Conservation (phyloP, 35 echinoderm and acorn worm genomes). For the Ophiothrix spiculata region DNA sequence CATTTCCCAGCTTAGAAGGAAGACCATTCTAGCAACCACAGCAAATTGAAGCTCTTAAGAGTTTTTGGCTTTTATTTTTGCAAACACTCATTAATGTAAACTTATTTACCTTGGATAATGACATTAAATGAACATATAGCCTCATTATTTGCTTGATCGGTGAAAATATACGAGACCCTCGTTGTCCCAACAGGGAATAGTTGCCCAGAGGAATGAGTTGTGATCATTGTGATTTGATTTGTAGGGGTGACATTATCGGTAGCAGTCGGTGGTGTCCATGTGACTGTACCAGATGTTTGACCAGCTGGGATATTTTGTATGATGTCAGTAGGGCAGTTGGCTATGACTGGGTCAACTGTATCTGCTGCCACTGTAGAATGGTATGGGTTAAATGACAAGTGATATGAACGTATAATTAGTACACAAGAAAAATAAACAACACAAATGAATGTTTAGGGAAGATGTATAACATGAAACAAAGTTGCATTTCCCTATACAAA, state of each 20-base stretch:
- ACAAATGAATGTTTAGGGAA: no score
- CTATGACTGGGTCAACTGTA: neutral
- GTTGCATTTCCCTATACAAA: no score
- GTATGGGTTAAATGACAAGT: neutral
- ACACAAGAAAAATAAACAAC: no score
- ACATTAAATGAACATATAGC: constrained; percentile 12
- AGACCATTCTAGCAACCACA: no score
- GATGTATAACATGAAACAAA: no score
- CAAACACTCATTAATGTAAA: no score
- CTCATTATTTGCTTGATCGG: constrained; percentile 18
- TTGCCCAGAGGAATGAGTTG: constrained; percentile 15
- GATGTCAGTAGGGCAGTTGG: neutral
- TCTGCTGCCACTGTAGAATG: neutral
- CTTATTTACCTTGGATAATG: neutral
- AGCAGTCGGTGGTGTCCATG: constrained; percentile 58
- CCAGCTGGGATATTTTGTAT: neutral
- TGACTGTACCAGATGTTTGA: neutral
- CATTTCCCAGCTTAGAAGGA: no score
- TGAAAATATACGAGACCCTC: constrained; percentile 33
- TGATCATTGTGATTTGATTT: neutral
- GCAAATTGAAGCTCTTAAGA: no score
- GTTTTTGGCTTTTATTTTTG: no score
- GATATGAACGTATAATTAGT: no score
- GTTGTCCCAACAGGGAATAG: constrained; percentile 26
- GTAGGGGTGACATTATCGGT: constrained; percentile 49